Evolutionary conservation across 2,797 vertebrate genomes (phyloP).

Genomic region (Mormyrops attenuatus): DNA sequence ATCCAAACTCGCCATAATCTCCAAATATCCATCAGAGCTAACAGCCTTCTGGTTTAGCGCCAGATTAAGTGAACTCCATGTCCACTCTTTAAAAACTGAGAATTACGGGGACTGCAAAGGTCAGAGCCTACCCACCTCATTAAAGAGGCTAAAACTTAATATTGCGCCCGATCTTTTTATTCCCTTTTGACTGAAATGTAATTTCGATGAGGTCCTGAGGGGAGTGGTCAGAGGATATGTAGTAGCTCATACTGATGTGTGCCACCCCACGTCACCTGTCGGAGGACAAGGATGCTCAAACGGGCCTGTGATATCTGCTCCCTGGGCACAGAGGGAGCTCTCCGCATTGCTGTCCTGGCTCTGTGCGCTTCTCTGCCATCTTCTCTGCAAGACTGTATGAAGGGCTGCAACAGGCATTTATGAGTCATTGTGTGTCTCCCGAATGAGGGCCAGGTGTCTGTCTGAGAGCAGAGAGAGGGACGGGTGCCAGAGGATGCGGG

Average conservation of each 20-base stretch:
- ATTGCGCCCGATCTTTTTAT: background rate
- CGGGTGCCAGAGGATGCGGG: background rate
- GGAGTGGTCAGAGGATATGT: background rate
- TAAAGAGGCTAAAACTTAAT: conserved; percentile 4
- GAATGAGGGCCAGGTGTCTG: background rate
- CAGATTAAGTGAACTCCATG: background rate
- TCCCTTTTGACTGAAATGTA: background rate
- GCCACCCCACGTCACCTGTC: background rate
- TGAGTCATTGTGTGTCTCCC: background rate
- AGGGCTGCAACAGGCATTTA: background rate
- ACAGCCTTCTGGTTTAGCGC: background rate
- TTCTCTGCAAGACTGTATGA: background rate
- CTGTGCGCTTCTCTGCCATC: background rate
- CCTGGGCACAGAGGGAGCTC: background rate
- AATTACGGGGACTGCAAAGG: conserved; percentile 8
- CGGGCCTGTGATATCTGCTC: background rate
- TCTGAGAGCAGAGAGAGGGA: background rate
- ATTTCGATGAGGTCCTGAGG: background rate
- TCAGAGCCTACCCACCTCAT: background rate
- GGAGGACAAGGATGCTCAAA: background rate
- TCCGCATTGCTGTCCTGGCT: background rate
- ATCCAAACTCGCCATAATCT: background rate
- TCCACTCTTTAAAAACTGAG: background rate
- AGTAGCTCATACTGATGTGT: background rate
- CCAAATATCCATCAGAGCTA: background rate